These are phyloP conservation scores for Zaprionus obscuricornis DNA, from an alignment of 2,888 invertebrate genomes.

Conservation along the genomic window DNA sequence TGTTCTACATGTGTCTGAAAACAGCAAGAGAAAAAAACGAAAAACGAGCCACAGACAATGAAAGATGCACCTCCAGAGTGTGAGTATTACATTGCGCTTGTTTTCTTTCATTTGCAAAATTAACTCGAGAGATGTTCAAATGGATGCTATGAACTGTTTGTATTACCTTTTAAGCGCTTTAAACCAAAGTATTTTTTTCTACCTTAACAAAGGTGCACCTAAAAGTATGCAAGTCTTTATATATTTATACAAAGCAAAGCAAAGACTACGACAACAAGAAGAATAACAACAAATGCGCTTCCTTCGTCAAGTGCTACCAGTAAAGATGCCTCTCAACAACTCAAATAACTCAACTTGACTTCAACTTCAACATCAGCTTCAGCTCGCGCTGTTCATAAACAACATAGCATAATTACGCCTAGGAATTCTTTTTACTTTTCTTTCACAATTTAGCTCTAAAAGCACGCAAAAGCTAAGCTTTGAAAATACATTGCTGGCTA, in stretches of 20 bases:
- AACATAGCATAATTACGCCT: conserved; percentile 55
- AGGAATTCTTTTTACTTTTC: conserved; percentile 11
- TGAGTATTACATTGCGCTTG: conserved; percentile 7
- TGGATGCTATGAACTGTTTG: conserved; percentile 15
- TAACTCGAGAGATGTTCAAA: conserved; percentile 48
- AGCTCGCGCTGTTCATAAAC: conserved; percentile 52
- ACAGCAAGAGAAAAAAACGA: neutral
- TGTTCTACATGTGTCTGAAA: conserved; percentile 12
- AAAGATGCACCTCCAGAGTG: neutral
- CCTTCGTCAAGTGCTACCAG: conserved; percentile 53
- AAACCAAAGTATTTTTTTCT: conserved; percentile 49
- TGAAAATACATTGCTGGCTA: neutral
- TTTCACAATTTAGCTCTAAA: neutral
- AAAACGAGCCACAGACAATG: neutral
- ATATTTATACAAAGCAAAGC: conserved; percentile 56
- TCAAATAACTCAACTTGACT: conserved; percentile 34
- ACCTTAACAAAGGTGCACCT: conserved; percentile 24
- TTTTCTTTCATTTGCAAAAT: conserved; percentile 57
- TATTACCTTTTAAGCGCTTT: conserved; percentile 56
- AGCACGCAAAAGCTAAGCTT: neutral
- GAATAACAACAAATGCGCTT: conserved; percentile 30
- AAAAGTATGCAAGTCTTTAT: conserved; percentile 50
- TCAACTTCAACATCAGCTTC: too few species aligned
- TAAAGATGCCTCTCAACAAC: conserved; percentile 46
- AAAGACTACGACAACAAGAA: conserved; percentile 12